Conservation (phyloP, 2,113 vertebrate species). For the Nannospalax galili region DNA sequence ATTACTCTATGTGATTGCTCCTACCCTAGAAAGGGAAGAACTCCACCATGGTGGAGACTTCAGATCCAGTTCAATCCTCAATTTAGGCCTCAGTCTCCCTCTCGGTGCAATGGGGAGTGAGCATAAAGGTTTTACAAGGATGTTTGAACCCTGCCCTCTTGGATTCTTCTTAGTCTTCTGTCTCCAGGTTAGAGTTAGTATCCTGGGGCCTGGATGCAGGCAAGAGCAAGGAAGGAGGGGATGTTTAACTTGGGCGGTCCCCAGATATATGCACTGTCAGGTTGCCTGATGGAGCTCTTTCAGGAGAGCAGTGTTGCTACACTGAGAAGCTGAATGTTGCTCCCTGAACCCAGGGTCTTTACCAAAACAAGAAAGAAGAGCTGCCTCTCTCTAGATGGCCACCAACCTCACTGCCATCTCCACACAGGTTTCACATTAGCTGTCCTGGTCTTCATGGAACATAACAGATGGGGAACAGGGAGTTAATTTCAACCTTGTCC, state of each 20-base stretch:
- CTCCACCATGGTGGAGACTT: background rate
- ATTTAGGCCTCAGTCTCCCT: background rate
- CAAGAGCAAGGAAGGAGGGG: too few relatives aligned
- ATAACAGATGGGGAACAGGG: background rate
- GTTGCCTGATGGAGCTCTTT: background rate
- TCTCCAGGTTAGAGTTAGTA: background rate
- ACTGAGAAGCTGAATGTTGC: background rate
- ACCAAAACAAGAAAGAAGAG: constrained; percentile 24
- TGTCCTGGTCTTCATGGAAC: background rate
- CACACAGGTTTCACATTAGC: background rate
- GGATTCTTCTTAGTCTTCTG: background rate
- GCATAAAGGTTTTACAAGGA: background rate
- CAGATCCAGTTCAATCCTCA: background rate
- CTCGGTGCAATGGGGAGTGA: background rate
- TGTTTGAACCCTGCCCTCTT: background rate
- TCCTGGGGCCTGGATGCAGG: fast-evolving
- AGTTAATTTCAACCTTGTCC: background rate
- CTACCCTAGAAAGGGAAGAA: background rate
- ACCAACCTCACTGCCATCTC: background rate
- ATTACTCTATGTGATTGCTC: background rate
- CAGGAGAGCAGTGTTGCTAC: background rate
- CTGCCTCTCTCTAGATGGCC: background rate
- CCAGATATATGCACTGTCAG: background rate
- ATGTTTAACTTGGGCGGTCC: background rate
- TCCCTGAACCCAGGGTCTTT: background rate